Evolutionary conservation across 2,888 invertebrate genomes (phyloP), one percentile per base, ranked within the genome.

Genomic region (Harmothoe impar): DNA sequence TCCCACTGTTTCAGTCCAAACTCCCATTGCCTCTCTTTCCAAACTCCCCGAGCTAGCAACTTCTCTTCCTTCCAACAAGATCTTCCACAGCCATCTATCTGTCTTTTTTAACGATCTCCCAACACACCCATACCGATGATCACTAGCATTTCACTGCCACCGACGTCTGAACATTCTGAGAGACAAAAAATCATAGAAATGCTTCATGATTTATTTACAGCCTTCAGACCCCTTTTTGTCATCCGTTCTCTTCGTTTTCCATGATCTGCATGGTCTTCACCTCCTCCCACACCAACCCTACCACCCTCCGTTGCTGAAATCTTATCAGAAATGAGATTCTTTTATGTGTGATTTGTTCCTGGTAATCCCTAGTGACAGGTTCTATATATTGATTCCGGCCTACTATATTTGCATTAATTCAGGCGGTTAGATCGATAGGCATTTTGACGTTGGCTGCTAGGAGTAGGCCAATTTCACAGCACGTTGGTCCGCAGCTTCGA

Each of bases 391-490:
- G 81, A 81, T 81, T 43, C 35, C 43, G 33, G 81, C 23, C 72
- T 72, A 72, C 72, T 25, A 72, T 72, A 72, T 72, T 72, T 72
- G 72, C 72, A 72, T 72, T 72, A 72, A 72, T 72, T 72, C 72
- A 72, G 72, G 29, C 72, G 25, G 72, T 81, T 81, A 81, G 81
- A 81, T 81, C 33, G 43, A 72, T 72, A 72, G 72, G 72, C 25
- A 29, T 72, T 72, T 72, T 25, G 72, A 72, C 72, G 72, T 72
- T 29, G 29, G 25, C 23, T 35, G 84, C 84, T 20, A 17, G 84
- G 84, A 51, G 43, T 35, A 43, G 84, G 51, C 43, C 84, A 84
- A 84, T 84, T 84, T 84, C 84, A 84, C 84, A 84, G n/a, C 84
- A 51, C n/a, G 43, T 29, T 84, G 43, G 84, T 29, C n/a, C 5